Evolutionary conservation across 2,797 vertebrate species (phyloP).

Genomic region (Acestrorhynchus altus): DNA sequence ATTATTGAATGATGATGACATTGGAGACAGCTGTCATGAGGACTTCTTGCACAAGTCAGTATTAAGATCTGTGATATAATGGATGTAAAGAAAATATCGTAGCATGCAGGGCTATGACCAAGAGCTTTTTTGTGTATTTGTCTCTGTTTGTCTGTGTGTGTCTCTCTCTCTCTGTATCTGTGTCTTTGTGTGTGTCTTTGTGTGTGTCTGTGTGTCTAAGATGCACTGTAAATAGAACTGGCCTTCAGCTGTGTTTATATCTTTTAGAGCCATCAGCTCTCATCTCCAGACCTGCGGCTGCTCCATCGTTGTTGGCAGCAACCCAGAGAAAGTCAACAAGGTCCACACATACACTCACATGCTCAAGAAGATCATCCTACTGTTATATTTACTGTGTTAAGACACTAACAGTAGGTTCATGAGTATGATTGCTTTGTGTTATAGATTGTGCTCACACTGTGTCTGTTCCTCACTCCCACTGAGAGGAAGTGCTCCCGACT

Average conservation of each 20-base stretch:
- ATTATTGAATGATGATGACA: conserved; percentile 95
- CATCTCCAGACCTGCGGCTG: conserved; percentile 98
- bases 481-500: conserved; percentile 95
- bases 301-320: conserved; percentile 96
- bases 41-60: conserved; percentile 97
- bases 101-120: background rate
- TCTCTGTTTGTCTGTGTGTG: background rate
- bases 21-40: conserved; percentile 97
- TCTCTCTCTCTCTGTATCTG: background rate
- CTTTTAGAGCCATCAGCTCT: conserved; percentile 92
- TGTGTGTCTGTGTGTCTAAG: background rate
- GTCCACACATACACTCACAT: conserved; percentile 72
- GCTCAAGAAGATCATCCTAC: background rate
- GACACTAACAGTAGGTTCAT: background rate
- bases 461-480: conserved; percentile 92
- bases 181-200: background rate
- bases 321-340: conserved; percentile 98
- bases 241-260: background rate
- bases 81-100: too few species aligned
- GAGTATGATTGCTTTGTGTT: conserved; percentile 43
- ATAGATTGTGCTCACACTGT: conserved; percentile 94
- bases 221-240: conserved; percentile 2
- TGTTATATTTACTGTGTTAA: too few species aligned
- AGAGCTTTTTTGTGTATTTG: background rate
- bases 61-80: conserved; percentile 52